Percentiles rank a stretch among this genome's conserved stretches.
Evolutionary conservation across 2,888 invertebrate species (phyloP).

Genomic region (Conchocele bisecta): DNA sequence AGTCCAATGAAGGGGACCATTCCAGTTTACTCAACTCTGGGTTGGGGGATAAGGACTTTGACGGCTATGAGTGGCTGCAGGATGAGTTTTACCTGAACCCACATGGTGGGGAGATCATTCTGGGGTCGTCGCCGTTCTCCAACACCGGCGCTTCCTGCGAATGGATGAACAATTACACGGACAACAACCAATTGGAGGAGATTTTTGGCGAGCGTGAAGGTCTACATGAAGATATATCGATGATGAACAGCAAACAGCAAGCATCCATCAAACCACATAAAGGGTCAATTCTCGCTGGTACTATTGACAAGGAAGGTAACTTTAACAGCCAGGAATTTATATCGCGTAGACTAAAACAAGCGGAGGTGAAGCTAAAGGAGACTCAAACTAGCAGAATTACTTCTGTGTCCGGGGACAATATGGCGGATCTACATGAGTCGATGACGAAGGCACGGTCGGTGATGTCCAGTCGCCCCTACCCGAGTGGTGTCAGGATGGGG

Average conservation of each 20-base stretch:
- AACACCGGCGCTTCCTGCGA: slow-evolving; percentile 67
- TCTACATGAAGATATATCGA: slow-evolving; percentile 24
- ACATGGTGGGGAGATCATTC: slow-evolving; percentile 73
- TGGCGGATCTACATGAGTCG: background rate
- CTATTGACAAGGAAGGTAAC: slow-evolving; percentile 52
- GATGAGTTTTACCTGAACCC: slow-evolving; percentile 77
- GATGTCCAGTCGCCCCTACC: background rate
- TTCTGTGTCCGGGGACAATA: background rate
- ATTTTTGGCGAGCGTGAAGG: slow-evolving; percentile 33
- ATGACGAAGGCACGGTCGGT: background rate
- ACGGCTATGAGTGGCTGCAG: slow-evolving; percentile 78
- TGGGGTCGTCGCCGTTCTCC: slow-evolving; percentile 67
- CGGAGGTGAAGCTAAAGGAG: slow-evolving; percentile 28
- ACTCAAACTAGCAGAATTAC: too few species aligned
- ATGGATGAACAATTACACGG: slow-evolving; percentile 71
- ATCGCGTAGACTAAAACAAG: slow-evolving; percentile 37
- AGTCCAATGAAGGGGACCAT: slow-evolving; percentile 62
- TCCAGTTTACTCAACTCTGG: slow-evolving; percentile 45
- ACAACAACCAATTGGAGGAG: slow-evolving; percentile 52
- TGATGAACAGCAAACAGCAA: background rate
- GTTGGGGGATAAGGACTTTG: slow-evolving; percentile 63
- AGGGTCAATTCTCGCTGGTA: slow-evolving; percentile 43
- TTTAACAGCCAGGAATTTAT: slow-evolving; percentile 51
- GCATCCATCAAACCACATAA: slow-evolving; percentile 8
- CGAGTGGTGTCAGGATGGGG: background rate